Evolutionary conservation across 2,797 vertebrate genomes (phyloP).

Genomic region (Podarcis lilfordi): DNA sequence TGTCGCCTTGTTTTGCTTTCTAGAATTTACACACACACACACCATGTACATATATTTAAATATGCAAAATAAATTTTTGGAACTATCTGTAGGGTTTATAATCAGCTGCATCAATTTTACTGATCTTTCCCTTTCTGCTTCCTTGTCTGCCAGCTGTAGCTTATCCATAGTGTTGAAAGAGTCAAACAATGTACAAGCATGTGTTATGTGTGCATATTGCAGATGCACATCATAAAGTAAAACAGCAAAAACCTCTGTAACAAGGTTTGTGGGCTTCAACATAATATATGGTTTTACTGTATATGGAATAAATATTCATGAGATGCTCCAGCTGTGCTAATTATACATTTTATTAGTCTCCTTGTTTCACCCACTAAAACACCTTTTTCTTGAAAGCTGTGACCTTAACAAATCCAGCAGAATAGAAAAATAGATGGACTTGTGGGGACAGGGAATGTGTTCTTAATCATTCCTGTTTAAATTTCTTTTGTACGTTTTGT

Average conservation of each 20-base stretch:
- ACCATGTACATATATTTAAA: not conserved
- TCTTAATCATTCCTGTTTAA: slow-evolving; percentile 20
- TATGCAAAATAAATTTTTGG: slow-evolving; percentile 33
- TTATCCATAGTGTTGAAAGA: slow-evolving; percentile 65
- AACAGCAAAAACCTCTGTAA: slow-evolving; percentile 63
- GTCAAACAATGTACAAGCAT: slow-evolving; percentile 59
- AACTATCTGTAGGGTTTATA: slow-evolving; percentile 50
- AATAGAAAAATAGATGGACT: slow-evolving; percentile 33
- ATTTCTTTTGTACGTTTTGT: not conserved
- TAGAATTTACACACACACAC: no score
- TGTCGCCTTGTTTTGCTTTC: no score
- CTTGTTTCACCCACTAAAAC: slow-evolving; percentile 49
- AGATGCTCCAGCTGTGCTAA: slow-evolving; percentile 59
- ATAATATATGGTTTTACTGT: slow-evolving; percentile 51
- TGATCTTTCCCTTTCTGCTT: slow-evolving; percentile 55
- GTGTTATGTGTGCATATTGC: slow-evolving; percentile 66
- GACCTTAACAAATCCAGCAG: slow-evolving; percentile 49
- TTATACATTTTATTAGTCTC: slow-evolving; percentile 58
- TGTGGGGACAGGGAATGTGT: not conserved
- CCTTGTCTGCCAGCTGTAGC: slow-evolving; percentile 56
- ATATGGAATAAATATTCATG: slow-evolving; percentile 61
- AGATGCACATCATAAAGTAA: slow-evolving; percentile 65
- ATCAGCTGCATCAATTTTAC: slow-evolving; percentile 43
- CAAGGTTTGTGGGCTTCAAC: slow-evolving; percentile 58
- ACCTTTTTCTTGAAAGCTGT: slow-evolving; percentile 46